Percentiles rank a stretch among this genome's conserved stretches.
Evolutionary conservation across 2,113 vertebrate genomes (phyloP).

Genomic region (Hemichromis elongatus): DNA sequence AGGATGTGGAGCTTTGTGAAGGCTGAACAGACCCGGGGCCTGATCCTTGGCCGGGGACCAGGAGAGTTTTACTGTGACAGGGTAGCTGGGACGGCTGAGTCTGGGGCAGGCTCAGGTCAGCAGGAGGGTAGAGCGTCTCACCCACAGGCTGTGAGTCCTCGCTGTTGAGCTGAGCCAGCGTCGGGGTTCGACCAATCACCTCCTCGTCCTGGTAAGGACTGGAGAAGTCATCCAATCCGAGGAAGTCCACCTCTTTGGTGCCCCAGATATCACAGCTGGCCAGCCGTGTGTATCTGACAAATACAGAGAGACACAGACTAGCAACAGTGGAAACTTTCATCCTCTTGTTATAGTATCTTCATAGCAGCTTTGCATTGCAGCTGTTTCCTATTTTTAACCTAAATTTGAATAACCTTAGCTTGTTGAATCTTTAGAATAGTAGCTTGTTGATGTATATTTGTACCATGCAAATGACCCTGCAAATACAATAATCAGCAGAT

Average conservation of each 20-base stretch:
- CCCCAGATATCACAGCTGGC: slow-evolving; percentile 99
- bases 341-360: not conserved
- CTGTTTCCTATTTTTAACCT: not conserved
- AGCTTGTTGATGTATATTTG: not conserved
- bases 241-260: slow-evolving; percentile 97
- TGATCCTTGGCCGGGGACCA: slow-evolving; percentile 34
- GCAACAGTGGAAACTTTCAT: not conserved
- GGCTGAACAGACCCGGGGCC: slow-evolving; percentile 32
- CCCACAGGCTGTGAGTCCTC: slow-evolving; percentile 95
- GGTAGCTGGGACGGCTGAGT: slow-evolving; percentile 69
- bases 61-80: slow-evolving; percentile 78
- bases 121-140: slow-evolving; percentile 87
- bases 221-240: slow-evolving; percentile 95
- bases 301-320: not conserved
- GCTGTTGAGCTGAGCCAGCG: slow-evolving; percentile 95
- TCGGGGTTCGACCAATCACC: slow-evolving; percentile 93
- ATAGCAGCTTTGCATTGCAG: not conserved
- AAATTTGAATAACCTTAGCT: not conserved
- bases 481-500: not conserved
- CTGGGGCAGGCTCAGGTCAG: slow-evolving; percentile 78
- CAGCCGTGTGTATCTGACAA: slow-evolving; percentile 84
- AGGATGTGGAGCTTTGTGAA: slow-evolving; percentile 70
- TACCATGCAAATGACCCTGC: not conserved
- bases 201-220: slow-evolving; percentile 98
- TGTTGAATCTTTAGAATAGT: not conserved